phyloP scores from a whole-genome alignment of 1,140 invertebrate genomes.

The Epicauta chinensis region DNA sequence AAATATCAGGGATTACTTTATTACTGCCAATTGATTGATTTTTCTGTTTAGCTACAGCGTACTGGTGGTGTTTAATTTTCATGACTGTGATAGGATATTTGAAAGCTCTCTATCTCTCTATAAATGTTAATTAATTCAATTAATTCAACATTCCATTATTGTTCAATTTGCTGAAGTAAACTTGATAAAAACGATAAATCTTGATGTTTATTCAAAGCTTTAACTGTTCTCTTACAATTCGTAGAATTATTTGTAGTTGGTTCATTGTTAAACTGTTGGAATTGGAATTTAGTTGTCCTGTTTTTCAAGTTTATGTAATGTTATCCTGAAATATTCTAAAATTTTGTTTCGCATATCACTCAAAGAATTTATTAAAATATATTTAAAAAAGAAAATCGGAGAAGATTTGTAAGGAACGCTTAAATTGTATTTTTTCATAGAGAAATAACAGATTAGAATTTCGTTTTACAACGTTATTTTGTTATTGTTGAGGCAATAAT shows the following conservation, averaged over 20 bases:
- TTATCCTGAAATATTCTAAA: not conserved
- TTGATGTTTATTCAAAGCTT: conserved; percentile 12
- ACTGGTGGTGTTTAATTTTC: conserved; percentile 14
- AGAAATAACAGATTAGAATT: conserved; percentile 6
- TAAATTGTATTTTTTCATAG: not conserved
- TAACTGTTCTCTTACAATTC: conserved; percentile 5
- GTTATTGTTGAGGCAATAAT: conserved; percentile 31
- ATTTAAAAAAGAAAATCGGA: conserved; percentile 6
- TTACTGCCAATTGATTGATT: conserved; percentile 10
- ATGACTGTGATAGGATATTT: conserved; percentile 31
- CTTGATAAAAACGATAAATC: not conserved
- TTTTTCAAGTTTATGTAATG: not conserved
- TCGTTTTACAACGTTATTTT: conserved; percentile 18
- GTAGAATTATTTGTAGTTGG: too few species aligned
- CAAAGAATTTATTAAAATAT: conserved; percentile 4
- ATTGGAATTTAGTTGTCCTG: too few species aligned
- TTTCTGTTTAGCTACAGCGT: conserved; percentile 15
- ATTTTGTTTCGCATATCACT: conserved; percentile 4
- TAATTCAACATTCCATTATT: conserved; percentile 21
- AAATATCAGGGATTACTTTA: conserved; percentile 9
- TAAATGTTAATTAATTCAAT: too few species aligned
- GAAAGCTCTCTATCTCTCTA: conserved; percentile 25
- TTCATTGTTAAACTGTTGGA: too few species aligned
- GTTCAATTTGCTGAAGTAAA: conserved; percentile 3
- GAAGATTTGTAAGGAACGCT: conserved; percentile 1